Evolutionary conservation across 2,888 invertebrate genomes (phyloP).

Genomic region (Nomada flava): DNA sequence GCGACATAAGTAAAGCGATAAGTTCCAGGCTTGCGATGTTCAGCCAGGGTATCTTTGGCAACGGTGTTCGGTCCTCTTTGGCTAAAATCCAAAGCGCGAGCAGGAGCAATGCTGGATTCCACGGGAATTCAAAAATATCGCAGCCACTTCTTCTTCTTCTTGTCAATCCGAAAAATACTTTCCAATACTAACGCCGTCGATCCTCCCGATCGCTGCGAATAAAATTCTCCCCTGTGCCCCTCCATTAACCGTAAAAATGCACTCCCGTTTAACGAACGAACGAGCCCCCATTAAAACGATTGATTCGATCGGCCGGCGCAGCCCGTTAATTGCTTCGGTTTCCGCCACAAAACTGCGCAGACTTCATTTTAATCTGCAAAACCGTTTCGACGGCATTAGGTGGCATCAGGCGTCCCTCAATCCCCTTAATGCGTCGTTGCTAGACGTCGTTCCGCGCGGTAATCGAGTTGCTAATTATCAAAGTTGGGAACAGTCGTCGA

Average conservation of each 20-base stretch:
- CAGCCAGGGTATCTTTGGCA: slow-evolving; percentile 53
- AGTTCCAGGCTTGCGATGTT: slow-evolving; percentile 50
- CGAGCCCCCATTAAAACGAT: too few relatives aligned
- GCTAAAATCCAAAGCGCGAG: slow-evolving; percentile 53
- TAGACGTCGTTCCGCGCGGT: neutral
- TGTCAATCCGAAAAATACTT: too few relatives aligned
- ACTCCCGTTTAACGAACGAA: too few relatives aligned
- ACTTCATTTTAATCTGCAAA: neutral
- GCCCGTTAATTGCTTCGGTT: neutral
- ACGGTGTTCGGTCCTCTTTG: slow-evolving; percentile 50
- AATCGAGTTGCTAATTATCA: slow-evolving; percentile 21
- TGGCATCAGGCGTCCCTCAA: neutral
- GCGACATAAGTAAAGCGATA: slow-evolving; percentile 67
- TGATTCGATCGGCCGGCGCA: too few relatives aligned
- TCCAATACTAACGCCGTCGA: neutral
- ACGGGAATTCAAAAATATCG: slow-evolving; percentile 34
- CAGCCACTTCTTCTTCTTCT: neutral
- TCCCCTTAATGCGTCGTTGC: neutral
- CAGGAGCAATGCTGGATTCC: slow-evolving; percentile 42
- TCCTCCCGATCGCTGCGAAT: neutral
- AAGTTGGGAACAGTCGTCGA: slow-evolving; percentile 9
- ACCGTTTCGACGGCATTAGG: neutral
- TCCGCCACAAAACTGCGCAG: neutral
- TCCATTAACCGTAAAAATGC: too few relatives aligned
- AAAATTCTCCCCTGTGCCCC: too few relatives aligned